Conservation (phyloP, 2,113 vertebrate genomes). For the Bubo scandiacus region DNA sequence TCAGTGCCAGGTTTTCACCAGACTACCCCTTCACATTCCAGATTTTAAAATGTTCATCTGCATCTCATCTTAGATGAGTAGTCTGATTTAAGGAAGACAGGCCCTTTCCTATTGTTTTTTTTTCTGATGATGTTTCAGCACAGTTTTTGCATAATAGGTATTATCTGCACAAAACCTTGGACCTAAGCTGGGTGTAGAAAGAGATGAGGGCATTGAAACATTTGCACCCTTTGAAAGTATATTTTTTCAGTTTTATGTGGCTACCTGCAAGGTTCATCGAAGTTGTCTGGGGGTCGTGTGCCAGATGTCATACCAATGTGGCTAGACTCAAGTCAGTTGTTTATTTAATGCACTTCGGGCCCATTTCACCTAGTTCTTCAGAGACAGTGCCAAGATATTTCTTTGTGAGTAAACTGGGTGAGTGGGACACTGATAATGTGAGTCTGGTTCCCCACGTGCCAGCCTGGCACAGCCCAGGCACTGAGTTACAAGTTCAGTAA, state of each 20-base stretch:
- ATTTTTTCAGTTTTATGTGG: neutral
- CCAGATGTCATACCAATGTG: neutral
- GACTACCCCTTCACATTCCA: neutral
- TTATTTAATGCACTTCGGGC: neutral
- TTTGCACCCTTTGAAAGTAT: neutral
- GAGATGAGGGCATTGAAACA: neutral
- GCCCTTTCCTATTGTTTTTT: neutral
- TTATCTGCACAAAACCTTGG: neutral
- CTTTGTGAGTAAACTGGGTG: neutral
- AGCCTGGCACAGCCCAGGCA: neutral
- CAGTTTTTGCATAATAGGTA: neutral
- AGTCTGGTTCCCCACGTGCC: rapidly evolving
- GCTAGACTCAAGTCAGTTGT: neutral
- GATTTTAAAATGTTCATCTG: neutral
- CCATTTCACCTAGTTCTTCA: neutral
- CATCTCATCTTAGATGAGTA: neutral
- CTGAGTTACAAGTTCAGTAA: neutral
- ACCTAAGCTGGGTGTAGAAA: neutral
- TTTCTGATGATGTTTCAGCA: neutral
- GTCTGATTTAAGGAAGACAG: neutral
- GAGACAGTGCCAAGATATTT: neutral
- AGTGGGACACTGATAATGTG: neutral
- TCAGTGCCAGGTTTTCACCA: neutral
- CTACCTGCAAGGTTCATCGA: neutral
- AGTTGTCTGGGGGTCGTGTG: rapidly evolving